A percentile compares a stretch with the other conserved stretches of the same genome.
phyloP scores from a whole-genome alignment of 2,797 vertebrate genomes.

The Tenualosa ilisha region DNA sequence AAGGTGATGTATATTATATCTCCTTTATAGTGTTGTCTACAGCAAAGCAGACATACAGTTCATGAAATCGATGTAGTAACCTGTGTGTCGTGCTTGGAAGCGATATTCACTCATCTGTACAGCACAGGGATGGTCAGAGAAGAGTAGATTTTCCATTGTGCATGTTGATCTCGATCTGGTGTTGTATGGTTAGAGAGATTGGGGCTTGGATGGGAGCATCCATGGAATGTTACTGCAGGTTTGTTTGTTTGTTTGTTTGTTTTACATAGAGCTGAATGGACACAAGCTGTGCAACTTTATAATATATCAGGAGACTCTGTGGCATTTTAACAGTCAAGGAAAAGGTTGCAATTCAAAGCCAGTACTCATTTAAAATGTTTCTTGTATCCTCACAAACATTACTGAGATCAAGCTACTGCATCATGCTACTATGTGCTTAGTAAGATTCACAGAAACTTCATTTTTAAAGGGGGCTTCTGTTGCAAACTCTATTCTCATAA shows the following conservation, averaged over 20 bases:
- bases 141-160: constrained; percentile 47
- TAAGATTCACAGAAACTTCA: constrained; percentile 72
- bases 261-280: constrained; percentile 79
- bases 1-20: constrained; percentile 47
- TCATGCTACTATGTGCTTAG: constrained; percentile 74
- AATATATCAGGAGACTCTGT: constrained; percentile 99
- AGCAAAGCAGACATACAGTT: constrained; percentile 41
- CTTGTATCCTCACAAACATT: constrained; percentile 72
- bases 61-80: constrained; percentile 54
- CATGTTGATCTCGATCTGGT: constrained; percentile 43
- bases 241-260: constrained; percentile 40
- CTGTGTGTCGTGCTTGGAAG: constrained; percentile 64
- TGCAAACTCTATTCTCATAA: constrained; percentile 61
- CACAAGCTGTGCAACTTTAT: constrained; percentile 98
- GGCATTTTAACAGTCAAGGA: constrained; percentile 98
- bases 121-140: constrained; percentile 50
- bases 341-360: constrained; percentile 95
- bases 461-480: constrained; percentile 68
- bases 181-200: background rate
- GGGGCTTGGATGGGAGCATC: background rate
- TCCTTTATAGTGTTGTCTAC: constrained; percentile 61
- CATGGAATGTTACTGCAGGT: constrained; percentile 45
- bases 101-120: constrained; percentile 55
- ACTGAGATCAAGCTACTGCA: constrained; percentile 71
- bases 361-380: constrained; percentile 89